A percentile compares a stretch with the other conserved stretches of the same genome.
phyloP scores from a whole-genome alignment of 2,797 vertebrate species.

The Alauda arvensis region DNA sequence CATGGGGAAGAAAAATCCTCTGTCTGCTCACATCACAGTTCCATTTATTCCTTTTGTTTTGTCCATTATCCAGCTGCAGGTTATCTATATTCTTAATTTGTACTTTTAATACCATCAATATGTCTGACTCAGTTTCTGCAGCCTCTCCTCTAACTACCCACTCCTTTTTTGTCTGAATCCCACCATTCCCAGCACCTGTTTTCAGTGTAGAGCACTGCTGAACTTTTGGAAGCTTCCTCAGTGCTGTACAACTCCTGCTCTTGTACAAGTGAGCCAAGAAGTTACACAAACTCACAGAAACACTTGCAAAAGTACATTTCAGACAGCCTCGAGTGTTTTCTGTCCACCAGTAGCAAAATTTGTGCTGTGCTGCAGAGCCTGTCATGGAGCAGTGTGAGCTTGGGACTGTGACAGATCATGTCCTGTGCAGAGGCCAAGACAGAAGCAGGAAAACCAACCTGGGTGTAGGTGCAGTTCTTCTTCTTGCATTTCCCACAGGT shows the following conservation, averaged over 20 bases:
- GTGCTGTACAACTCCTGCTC: background rate
- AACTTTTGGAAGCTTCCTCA: background rate
- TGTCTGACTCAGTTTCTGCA: background rate
- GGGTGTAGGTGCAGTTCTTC: conserved; percentile 93
- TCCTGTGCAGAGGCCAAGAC: background rate
- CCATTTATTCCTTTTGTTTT: background rate
- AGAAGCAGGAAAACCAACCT: conserved; percentile 70
- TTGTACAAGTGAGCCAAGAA: background rate
- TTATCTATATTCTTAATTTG: background rate
- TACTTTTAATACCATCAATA: background rate
- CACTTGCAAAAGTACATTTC: accelerated
- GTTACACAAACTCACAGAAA: background rate
- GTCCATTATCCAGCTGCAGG: background rate
- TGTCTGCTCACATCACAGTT: background rate
- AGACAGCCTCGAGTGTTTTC: background rate
- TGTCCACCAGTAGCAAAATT: background rate
- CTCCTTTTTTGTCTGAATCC: background rate
- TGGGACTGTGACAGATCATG: accelerated
- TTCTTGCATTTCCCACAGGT: conserved; percentile 89
- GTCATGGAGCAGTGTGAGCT: accelerated
- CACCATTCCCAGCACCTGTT: background rate
- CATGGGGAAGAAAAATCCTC: background rate
- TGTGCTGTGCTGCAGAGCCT: background rate
- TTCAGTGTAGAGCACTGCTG: background rate
- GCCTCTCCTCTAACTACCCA: background rate